Conservation (phyloP, 2,113 vertebrate genomes). For the Nycticorax nycticorax region DNA sequence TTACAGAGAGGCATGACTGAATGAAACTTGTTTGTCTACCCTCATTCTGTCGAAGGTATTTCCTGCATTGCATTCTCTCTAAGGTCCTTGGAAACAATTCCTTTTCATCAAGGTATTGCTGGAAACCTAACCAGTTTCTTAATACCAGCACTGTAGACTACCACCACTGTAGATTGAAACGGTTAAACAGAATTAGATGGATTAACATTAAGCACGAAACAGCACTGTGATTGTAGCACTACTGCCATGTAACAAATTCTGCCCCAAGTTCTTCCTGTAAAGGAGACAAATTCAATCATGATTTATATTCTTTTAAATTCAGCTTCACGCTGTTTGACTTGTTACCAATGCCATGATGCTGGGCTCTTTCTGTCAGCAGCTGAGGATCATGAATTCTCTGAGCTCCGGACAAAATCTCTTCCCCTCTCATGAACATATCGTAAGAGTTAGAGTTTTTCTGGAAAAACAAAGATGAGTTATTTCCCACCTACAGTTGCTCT, state of each 20-base stretch:
- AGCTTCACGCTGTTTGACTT: neutral
- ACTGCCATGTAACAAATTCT: neutral
- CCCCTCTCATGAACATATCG: constrained; percentile 99
- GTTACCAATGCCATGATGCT: constrained; percentile 91
- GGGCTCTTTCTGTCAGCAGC: constrained; percentile 90
- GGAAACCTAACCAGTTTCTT: neutral
- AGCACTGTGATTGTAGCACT: neutral
- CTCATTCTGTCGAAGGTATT: neutral
- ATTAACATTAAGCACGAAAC: neutral
- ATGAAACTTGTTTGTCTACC: neutral
- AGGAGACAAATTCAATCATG: neutral
- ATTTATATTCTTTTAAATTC: neutral
- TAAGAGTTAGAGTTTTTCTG: constrained; percentile 98
- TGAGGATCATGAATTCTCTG: constrained; percentile 95
- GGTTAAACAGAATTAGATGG: neutral
- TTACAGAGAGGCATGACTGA: neutral
- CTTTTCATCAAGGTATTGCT: neutral
- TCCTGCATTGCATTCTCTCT: neutral
- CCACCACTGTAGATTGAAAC: neutral
- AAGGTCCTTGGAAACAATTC: neutral
- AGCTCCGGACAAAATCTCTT: constrained; percentile 97
- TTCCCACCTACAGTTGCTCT: neutral
- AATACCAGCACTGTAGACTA: neutral
- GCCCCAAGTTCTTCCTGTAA: neutral
- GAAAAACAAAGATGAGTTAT: constrained; percentile 8